phyloP scores from a whole-genome alignment of 1,140 invertebrate genomes.

The Plutomurus gul region DNA sequence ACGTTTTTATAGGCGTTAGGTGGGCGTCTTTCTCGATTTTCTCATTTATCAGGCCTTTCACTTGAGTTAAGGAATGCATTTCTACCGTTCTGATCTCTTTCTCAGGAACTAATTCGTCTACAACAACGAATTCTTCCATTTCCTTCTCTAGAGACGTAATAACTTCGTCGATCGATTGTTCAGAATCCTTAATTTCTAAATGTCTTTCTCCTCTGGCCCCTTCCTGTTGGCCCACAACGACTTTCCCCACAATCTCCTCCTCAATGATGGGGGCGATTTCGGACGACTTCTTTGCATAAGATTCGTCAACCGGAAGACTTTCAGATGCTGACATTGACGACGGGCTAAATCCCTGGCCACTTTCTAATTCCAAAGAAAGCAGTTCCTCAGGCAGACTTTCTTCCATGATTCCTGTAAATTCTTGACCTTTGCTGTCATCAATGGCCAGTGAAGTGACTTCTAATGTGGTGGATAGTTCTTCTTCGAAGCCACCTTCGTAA shows the following conservation, averaged over 20 bases:
- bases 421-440: constrained; percentile 6
- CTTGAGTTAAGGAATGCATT: neutral
- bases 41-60: neutral
- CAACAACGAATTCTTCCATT: neutral
- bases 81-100: neutral
- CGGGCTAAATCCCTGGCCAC: neutral
- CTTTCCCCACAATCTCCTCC: neutral
- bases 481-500: constrained; percentile 49
- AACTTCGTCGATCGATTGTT: neutral
- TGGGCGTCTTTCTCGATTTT: neutral
- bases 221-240: neutral
- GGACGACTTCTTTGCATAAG: too few species aligned
- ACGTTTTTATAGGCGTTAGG: neutral
- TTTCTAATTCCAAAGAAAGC: constrained; percentile 27
- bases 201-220: neutral
- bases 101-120: too few species aligned
- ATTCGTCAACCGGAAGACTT: neutral
- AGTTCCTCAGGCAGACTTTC: constrained; percentile 35
- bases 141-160: neutral
- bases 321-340: neutral
- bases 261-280: too few species aligned
- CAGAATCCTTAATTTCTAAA: neutral
- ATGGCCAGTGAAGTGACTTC: neutral
- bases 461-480: neutral
- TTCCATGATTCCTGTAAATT: constrained; percentile 9